Percentiles rank a stretch among this genome's conserved stretches.
These are phyloP conservation scores for Noctua janthina DNA, from an alignment of 2,888 invertebrate genomes.

Conservation along the genomic window DNA sequence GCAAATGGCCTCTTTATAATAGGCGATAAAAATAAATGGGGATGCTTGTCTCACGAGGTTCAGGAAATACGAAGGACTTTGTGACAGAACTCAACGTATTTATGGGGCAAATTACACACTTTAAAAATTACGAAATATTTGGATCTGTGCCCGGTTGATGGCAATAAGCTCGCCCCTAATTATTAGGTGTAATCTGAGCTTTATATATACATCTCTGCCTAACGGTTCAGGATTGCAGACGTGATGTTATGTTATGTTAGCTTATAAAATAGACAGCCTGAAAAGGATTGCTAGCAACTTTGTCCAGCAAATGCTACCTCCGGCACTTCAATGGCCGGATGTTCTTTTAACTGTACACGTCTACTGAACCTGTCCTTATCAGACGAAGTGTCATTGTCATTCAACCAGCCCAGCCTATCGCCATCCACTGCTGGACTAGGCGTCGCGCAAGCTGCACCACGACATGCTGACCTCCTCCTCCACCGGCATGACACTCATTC, in stretches of 20 bases:
- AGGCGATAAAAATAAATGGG: slow-evolving; percentile 46
- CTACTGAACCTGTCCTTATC: neutral
- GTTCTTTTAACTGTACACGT: neutral
- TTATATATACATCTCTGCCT: neutral
- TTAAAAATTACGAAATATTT: neutral
- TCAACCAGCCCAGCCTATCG: neutral
- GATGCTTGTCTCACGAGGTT: slow-evolving; percentile 8
- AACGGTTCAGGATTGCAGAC: neutral
- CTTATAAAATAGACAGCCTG: neutral
- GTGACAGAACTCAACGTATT: neutral
- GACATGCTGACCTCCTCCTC: neutral
- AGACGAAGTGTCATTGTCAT: neutral
- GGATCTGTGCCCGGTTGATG: neutral
- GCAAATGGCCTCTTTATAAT: slow-evolving; percentile 42
- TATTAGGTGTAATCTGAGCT: neutral
- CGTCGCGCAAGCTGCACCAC: neutral
- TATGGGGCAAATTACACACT: neutral
- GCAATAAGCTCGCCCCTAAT: neutral
- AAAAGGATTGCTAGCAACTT: neutral
- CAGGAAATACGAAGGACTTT: neutral
- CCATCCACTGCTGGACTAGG: neutral
- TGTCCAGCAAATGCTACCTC: neutral
- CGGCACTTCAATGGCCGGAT: neutral
- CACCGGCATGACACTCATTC: neutral
- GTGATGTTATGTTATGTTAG: neutral